A percentile compares a stretch with the other conserved stretches of the same genome.
Evolutionary conservation across 2,113 vertebrate species (phyloP).

Genomic region (Crotalus helleri): DNA sequence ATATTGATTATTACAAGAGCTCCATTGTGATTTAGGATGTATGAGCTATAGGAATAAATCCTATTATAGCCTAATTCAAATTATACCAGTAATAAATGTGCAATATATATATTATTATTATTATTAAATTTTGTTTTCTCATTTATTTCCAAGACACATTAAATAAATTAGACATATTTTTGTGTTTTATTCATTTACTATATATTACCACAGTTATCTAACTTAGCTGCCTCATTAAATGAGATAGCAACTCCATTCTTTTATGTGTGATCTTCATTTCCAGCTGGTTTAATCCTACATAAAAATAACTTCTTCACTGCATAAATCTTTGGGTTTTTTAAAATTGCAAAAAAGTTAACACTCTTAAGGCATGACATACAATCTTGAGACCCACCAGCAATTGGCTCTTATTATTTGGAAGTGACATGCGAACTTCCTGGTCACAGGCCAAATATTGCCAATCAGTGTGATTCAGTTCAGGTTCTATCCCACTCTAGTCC

Average conservation of each 20-base stretch:
- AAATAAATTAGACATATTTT: conserved; percentile 49
- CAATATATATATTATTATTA: conserved; percentile 56
- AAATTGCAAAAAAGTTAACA: conserved; percentile 20
- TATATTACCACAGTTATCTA: conserved; percentile 6
- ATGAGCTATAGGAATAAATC: conserved; percentile 50
- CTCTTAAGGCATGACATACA: conserved; percentile 10
- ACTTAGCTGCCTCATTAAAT: conserved; percentile 15
- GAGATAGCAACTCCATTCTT: conserved; percentile 1
- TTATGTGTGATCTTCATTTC: neutral
- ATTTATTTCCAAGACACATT: conserved; percentile 45
- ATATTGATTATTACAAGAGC: conserved; percentile 66
- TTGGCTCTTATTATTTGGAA: neutral
- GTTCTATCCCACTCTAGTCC: neutral
- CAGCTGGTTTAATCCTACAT: conserved; percentile 18
- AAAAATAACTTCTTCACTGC: conserved; percentile 22
- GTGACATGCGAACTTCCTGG: neutral
- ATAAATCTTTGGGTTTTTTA: conserved; percentile 8
- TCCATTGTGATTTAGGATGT: conserved; percentile 58
- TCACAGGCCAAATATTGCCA: neutral
- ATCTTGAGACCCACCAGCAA: neutral
- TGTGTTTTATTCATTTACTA: conserved; percentile 34
- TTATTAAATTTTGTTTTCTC: conserved; percentile 40
- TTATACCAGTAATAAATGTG: conserved; percentile 58
- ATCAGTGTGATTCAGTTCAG: neutral
- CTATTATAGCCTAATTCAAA: conserved; percentile 58